Evolutionary conservation across 1,140 invertebrate species (phyloP).

Genomic region (Aphaenogaster floridana): DNA sequence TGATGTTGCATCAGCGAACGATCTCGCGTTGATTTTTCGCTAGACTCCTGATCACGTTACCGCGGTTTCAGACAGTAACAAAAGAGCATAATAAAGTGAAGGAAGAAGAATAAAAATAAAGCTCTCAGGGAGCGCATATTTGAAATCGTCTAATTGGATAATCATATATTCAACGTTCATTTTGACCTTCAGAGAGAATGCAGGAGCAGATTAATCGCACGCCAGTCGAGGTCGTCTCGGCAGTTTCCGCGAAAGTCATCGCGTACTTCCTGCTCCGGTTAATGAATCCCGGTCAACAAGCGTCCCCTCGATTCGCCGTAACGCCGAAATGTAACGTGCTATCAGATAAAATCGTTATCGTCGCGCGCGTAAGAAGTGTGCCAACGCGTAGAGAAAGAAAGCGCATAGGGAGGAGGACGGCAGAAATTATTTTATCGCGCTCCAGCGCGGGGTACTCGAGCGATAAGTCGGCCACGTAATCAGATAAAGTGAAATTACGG

Average conservation of each 20-base stretch:
- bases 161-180: conserved; percentile 1
- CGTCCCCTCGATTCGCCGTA: conserved; percentile 14
- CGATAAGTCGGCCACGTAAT: conserved; percentile 58
- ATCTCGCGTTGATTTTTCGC: neutral
- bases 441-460: conserved; percentile 34
- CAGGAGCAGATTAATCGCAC: conserved; percentile 9
- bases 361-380: conserved; percentile 43
- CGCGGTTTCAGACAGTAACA: neutral
- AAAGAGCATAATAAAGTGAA: neutral
- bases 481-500: conserved; percentile 65
- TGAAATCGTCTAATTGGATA: conserved; percentile 18
- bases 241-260: conserved; percentile 54
- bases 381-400: conserved; percentile 11
- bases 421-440: conserved; percentile 51
- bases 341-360: conserved; percentile 63
- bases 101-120: neutral
- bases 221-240: conserved; percentile 27
- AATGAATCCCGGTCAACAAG: conserved; percentile 7
- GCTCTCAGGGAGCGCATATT: neutral
- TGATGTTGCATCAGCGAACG: neutral
- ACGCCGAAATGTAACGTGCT: conserved; percentile 42
- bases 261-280: conserved; percentile 46
- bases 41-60: neutral
- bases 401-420: neutral
- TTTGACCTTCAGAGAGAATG: conserved; percentile 29